phyloP scores from a whole-genome alignment of 2,113 vertebrate species.

The Pangasianodon hypophthalmus region DNA sequence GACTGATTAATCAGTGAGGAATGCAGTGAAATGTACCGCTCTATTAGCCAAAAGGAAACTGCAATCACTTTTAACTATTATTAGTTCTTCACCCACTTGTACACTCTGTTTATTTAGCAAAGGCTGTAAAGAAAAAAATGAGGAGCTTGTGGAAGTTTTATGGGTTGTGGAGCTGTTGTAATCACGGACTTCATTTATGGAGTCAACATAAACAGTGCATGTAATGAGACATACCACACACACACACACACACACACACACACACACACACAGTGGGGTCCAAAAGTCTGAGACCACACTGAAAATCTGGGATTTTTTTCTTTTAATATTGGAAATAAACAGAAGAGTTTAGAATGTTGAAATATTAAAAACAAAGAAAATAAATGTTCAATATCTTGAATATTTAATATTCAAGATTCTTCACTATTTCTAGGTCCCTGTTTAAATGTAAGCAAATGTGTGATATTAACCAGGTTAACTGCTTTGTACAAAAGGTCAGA shows the following conservation, averaged over 20 bases:
- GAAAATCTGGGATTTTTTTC: too few relatives aligned
- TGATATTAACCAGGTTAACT: too few relatives aligned
- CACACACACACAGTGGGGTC: too few relatives aligned
- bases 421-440: too few relatives aligned
- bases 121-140: not conserved
- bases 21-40: not conserved
- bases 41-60: not conserved
- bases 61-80: not conserved
- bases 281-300: too few relatives aligned
- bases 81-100: not conserved
- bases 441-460: too few relatives aligned
- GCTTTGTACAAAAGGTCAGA: too few relatives aligned
- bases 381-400: too few relatives aligned
- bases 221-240: not conserved
- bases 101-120: not conserved
- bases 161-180: not conserved
- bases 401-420: too few relatives aligned
- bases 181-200: not conserved
- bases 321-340: too few relatives aligned
- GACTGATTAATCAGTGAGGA: constrained; percentile 9
- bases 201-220: not conserved
- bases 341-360: too few relatives aligned
- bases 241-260: not conserved
- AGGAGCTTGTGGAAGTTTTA: not conserved
- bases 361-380: too few relatives aligned